phyloP scores from a whole-genome alignment of 2,113 vertebrate genomes.

The Nycticryphes semicollaris region DNA sequence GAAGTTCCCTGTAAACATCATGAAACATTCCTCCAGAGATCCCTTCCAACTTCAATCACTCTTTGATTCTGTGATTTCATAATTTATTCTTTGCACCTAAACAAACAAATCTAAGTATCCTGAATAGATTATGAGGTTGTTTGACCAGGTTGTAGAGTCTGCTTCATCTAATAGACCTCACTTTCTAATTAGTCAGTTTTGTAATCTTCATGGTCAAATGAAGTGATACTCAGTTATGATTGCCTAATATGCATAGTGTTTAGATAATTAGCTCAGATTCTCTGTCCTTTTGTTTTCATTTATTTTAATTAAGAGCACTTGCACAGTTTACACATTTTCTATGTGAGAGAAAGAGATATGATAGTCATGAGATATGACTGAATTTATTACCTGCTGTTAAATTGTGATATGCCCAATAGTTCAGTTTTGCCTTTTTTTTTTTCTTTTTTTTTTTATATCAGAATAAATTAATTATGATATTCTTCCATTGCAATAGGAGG shows the following conservation, averaged over 20 bases:
- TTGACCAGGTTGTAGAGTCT: background rate
- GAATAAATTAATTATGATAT: background rate
- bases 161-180: background rate
- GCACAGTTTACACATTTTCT: background rate
- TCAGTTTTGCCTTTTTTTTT: background rate
- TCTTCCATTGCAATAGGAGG: background rate
- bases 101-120: background rate
- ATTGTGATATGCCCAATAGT: background rate
- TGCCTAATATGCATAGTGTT: background rate
- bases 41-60: background rate
- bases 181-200: background rate
- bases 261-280: background rate
- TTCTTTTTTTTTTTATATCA: background rate
- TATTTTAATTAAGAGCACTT: background rate
- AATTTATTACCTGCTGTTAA: background rate
- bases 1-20: accelerated
- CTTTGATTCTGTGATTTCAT: background rate
- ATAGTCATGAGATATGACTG: background rate
- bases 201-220: background rate
- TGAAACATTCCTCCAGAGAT: background rate
- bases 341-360: background rate
- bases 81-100: background rate
- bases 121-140: background rate
- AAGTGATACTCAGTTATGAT: background rate
- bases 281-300: background rate